These are phyloP conservation scores for Megalopta genalis DNA, from an alignment of 1,140 invertebrate genomes.

Conservation along the genomic window DNA sequence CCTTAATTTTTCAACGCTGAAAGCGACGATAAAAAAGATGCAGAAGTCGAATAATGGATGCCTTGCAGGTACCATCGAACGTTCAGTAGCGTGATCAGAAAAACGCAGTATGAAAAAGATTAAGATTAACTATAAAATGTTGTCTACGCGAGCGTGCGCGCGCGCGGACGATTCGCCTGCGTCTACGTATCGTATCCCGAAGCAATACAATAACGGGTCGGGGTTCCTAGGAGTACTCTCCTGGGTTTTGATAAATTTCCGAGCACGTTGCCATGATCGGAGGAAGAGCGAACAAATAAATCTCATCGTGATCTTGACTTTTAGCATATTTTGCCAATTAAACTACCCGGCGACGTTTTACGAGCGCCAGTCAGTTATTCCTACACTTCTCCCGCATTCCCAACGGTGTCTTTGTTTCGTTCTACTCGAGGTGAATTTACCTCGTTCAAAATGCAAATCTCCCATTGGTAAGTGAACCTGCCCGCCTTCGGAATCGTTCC, in stretches of 20 bases:
- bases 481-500: background rate
- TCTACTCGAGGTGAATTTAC: slow-evolving; percentile 56
- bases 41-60: too few species aligned
- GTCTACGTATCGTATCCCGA: background rate
- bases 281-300: slow-evolving; percentile 58
- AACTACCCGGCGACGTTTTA: slow-evolving; percentile 63
- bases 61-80: too few species aligned
- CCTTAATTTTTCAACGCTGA: too few species aligned
- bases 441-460: slow-evolving; percentile 64
- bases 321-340: slow-evolving; percentile 75
- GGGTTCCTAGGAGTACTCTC: slow-evolving; percentile 21
- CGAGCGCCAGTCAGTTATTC: slow-evolving; percentile 57
- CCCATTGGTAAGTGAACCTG: slow-evolving; percentile 42
- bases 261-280: slow-evolving; percentile 44
- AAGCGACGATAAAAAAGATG: too few species aligned
- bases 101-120: too few species aligned
- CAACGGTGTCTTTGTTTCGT: slow-evolving; percentile 62
- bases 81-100: too few species aligned
- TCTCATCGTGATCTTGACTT: slow-evolving; percentile 64
- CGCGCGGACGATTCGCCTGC: background rate
- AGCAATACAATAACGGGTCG: slow-evolving; percentile 15
- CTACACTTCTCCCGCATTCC: slow-evolving; percentile 56
- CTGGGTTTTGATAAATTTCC: slow-evolving; percentile 57
- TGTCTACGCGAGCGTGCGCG: background rate
- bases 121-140: background rate